Percentiles rank a stretch among this genome's conserved stretches.
Conservation (phyloP, 2,113 vertebrate species). For the Halcyon senegalensis region DNA sequence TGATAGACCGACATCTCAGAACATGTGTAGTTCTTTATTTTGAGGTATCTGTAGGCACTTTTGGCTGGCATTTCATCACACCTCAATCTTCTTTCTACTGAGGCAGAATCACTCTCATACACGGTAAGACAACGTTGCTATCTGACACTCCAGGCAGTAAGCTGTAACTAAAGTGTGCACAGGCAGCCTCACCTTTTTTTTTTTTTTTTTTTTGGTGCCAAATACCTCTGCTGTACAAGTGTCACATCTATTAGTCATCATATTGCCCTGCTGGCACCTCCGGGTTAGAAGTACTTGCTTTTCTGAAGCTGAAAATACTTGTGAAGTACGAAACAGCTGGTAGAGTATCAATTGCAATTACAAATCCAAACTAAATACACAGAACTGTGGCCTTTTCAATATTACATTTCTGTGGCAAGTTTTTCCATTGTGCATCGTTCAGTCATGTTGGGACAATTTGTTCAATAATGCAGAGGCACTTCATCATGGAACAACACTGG, state of each 20-base stretch:
- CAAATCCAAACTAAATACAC: neutral
- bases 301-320: neutral
- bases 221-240: neutral
- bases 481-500: neutral
- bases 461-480: constrained; percentile 21
- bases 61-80: constrained; percentile 2
- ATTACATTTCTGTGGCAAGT: neutral
- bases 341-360: neutral
- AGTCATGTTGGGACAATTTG: constrained; percentile 14
- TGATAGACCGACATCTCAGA: neutral
- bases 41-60: constrained; percentile 1
- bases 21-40: constrained; percentile 17
- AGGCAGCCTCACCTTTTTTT: neutral
- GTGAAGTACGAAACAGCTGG: neutral
- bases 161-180: neutral
- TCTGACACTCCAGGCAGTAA: neutral
- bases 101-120: neutral
- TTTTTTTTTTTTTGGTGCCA: neutral
- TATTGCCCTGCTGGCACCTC: neutral
- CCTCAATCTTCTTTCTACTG: neutral
- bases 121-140: neutral
- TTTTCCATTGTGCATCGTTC: neutral
- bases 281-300: neutral
- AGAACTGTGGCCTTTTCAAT: neutral
- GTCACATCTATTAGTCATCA: neutral